Conservation (phyloP, 2,113 vertebrate genomes). For the Ancistrus triradiatus region DNA sequence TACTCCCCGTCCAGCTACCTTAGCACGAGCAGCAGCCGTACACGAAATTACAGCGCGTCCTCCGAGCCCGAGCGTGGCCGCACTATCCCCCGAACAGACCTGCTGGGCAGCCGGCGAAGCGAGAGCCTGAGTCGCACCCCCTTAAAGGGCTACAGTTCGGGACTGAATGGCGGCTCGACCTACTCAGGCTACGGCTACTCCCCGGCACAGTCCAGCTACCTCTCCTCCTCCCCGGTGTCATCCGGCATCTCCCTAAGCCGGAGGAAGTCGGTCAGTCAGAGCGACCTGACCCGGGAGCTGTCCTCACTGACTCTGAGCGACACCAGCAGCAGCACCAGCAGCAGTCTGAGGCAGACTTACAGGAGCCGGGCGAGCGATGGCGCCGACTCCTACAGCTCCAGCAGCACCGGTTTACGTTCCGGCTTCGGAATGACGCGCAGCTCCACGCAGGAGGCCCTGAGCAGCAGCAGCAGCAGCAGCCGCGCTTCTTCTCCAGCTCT, state of each 20-base stretch:
- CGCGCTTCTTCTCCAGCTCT: slow-evolving; percentile 52
- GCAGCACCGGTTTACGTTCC: slow-evolving; percentile 51
- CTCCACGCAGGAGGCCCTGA: slow-evolving; percentile 65
- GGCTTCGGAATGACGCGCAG: slow-evolving; percentile 60
- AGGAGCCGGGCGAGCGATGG: slow-evolving; percentile 56
- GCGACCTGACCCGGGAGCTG: slow-evolving; percentile 82
- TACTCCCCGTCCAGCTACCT: slow-evolving; percentile 74
- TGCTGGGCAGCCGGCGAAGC: slow-evolving; percentile 68
- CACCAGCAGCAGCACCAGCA: slow-evolving; percentile 56
- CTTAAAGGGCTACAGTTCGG: slow-evolving; percentile 58
- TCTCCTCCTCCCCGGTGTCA: slow-evolving; percentile 64
- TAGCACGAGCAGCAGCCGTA: slow-evolving; percentile 62
- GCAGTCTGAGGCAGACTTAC: slow-evolving; percentile 59
- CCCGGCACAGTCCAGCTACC: slow-evolving; percentile 65
- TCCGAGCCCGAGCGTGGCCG: slow-evolving; percentile 71
- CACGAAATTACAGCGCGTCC: slow-evolving; percentile 69
- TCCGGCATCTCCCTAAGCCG: slow-evolving; percentile 68
- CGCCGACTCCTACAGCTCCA: slow-evolving; percentile 54
- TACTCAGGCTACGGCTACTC: slow-evolving; percentile 61
- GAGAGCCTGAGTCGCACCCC: slow-evolving; percentile 78
- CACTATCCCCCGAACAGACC: slow-evolving; percentile 73
- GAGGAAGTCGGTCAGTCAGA: slow-evolving; percentile 85
- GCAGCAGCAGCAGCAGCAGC: slow-evolving; percentile 59
- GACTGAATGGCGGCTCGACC: slow-evolving; percentile 71
- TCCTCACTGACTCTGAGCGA: slow-evolving; percentile 73